These are phyloP conservation scores for Sciaenops ocellatus DNA, from an alignment of 2,797 vertebrate species.

Conservation along the genomic window DNA sequence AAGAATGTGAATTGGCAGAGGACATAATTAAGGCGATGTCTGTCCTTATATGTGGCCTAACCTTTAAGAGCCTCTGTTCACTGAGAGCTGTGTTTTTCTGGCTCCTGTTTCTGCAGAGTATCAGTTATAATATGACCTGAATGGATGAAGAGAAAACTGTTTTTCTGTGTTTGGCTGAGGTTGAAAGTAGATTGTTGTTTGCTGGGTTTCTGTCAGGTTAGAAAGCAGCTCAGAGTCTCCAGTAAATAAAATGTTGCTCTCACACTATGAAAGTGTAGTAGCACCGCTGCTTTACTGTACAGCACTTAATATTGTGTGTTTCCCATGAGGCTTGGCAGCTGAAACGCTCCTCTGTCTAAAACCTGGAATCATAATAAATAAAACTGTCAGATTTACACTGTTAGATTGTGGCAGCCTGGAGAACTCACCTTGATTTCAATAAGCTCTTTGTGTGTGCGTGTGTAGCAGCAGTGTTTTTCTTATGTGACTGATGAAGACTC, in stretches of 20 bases:
- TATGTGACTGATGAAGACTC: background rate
- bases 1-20: slow-evolving; percentile 80
- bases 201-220: slow-evolving; percentile 29
- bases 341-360: slow-evolving; percentile 24
- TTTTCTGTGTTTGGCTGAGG: slow-evolving; percentile 1
- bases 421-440: slow-evolving; percentile 9
- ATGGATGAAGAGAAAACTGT: slow-evolving; percentile 24
- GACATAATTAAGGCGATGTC: slow-evolving; percentile 78
- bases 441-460: background rate
- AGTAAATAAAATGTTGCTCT: slow-evolving; percentile 15
- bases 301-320: slow-evolving; percentile 1
- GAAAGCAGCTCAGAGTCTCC: slow-evolving; percentile 16
- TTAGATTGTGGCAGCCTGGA: slow-evolving; percentile 3
- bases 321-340: background rate
- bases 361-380: slow-evolving; percentile 8
- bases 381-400: slow-evolving; percentile 20
- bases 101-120: slow-evolving; percentile 47
- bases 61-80: slow-evolving; percentile 66
- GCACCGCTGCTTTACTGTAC: background rate
- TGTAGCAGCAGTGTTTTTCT: background rate
- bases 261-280: background rate
- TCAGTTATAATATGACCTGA: slow-evolving; percentile 50
- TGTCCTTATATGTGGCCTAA: slow-evolving; percentile 70
- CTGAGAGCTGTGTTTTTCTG: slow-evolving; percentile 51
- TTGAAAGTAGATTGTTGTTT: slow-evolving; percentile 15